Conservation (phyloP, 2,113 vertebrate genomes). For the Hydropotes inermis region DNA sequence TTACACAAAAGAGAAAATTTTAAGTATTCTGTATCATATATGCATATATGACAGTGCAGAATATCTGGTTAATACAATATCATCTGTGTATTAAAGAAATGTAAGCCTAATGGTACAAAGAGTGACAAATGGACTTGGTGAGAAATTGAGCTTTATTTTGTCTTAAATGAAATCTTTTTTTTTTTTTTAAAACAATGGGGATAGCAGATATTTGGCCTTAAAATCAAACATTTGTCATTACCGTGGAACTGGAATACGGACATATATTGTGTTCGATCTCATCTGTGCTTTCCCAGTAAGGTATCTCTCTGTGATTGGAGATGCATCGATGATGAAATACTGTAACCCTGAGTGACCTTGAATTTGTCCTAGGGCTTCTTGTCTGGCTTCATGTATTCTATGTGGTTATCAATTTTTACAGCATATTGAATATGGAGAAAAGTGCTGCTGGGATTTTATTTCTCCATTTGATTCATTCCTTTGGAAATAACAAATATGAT, state of each 20-base stretch:
- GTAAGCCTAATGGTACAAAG: not conserved
- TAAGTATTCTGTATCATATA: conserved; percentile 65
- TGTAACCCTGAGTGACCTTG: not conserved
- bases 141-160: not conserved
- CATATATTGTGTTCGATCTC: not conserved
- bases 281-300: not conserved
- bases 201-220: not conserved
- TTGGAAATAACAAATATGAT: not conserved
- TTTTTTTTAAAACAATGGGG: not conserved
- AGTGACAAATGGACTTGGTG: not conserved
- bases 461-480: not conserved
- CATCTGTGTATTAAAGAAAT: not conserved
- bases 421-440: not conserved
- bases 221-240: conserved; percentile 10
- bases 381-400: not conserved
- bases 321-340: not conserved
- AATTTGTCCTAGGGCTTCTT: not conserved
- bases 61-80: not conserved
- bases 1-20: conserved; percentile 72
- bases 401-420: not conserved
- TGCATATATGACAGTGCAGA: conserved; percentile 34
- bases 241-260: not conserved
- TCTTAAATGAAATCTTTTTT: not conserved
- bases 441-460: not conserved
- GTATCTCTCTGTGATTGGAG: not conserved